These are phyloP conservation scores for Synanthedon vespiformis DNA, from an alignment of 2,888 invertebrate species.

Conservation along the genomic window DNA sequence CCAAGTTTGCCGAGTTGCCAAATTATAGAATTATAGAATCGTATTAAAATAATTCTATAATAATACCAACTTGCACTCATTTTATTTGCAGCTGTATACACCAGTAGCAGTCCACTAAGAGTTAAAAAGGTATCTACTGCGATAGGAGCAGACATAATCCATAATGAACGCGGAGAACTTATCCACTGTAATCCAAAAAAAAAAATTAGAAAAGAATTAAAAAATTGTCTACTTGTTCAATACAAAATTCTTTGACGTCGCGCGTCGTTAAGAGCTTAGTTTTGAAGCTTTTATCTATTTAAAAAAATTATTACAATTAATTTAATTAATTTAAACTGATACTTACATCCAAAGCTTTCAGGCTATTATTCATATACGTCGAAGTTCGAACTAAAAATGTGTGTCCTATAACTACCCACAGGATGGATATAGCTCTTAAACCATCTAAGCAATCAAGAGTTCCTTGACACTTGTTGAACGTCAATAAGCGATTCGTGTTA, in stretches of 20 bases:
- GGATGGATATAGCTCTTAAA: conserved; percentile 25
- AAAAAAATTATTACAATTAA: too few species aligned
- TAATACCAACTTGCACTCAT: conserved; percentile 7
- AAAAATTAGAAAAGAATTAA: too few species aligned
- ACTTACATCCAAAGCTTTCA: conserved; percentile 1
- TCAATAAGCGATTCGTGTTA: conserved; percentile 6
- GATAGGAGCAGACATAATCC: conserved; percentile 7
- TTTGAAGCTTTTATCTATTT: too few species aligned
- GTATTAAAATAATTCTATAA: too few species aligned
- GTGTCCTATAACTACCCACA: conserved; percentile 23
- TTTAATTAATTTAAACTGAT: too few species aligned
- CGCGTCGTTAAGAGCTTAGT: too few species aligned
- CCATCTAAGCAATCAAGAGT: conserved; percentile 23
- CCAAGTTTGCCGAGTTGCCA: too few species aligned
- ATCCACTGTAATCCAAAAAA: conserved; percentile 4
- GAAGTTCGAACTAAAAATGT: not conserved
- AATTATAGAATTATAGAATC: too few species aligned
- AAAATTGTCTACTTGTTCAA: too few species aligned
- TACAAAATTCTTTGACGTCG: too few species aligned
- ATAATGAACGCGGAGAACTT: conserved; percentile 1
- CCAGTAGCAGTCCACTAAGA: conserved; percentile 9
- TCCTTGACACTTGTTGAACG: conserved; percentile 3
- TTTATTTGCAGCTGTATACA: conserved; percentile 8
- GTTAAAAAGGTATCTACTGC: conserved; percentile 11
- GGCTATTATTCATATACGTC: conserved; percentile 1